Evolutionary conservation across 1,140 invertebrate genomes (phyloP), one percentile per base, ranked within the genome.

Genomic region (Oryctes rhinoceros): DNA sequence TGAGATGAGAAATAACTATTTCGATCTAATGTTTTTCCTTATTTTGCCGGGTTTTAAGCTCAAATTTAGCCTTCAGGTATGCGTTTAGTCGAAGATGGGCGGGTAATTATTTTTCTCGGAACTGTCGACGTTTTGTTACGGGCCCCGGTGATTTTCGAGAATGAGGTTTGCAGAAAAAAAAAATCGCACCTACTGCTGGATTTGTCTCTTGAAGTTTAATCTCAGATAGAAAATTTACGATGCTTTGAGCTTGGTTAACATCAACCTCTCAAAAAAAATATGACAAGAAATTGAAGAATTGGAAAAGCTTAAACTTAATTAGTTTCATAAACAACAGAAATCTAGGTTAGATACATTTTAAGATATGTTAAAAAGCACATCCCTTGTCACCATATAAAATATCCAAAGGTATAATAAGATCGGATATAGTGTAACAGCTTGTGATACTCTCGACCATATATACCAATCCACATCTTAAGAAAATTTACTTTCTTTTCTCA

Each of bases 31-130:
- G 75, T 76, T 78, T 80, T 71, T 15, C 80, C 80, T 71, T 78
- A 75, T 62, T 80, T 80, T 80, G 35, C 44, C 39, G 44, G 47
- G 75, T 76, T 80, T 80, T 80, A 80, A 78, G 80, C 53, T 39
- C 48, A 80, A 80, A 80, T 78, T 77, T 67, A 75, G 75, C 75
- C 13, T 77, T 39, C 80, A 80, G 80, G 80, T 80, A 80, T 78
- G 75, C 44, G 80, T 59, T 76, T 78, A 76, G 59, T 80, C 7
- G 44, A 71, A 44, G 44, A 76, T 67, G 44, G 39, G 62, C 48
- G 65, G 76, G 76, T 80, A 80, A 80, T 80, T 77, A 80, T 78
- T 80, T 80, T 80, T 78, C 80, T 75, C 13, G 67, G 59, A 80
- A 78, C 49, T 76, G 65, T 71, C 65, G 65, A 24, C 65, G 18